Evolutionary conservation across 2,113 vertebrate genomes (phyloP).

Genomic region (Gnathonemus echidnorhynchus): DNA sequence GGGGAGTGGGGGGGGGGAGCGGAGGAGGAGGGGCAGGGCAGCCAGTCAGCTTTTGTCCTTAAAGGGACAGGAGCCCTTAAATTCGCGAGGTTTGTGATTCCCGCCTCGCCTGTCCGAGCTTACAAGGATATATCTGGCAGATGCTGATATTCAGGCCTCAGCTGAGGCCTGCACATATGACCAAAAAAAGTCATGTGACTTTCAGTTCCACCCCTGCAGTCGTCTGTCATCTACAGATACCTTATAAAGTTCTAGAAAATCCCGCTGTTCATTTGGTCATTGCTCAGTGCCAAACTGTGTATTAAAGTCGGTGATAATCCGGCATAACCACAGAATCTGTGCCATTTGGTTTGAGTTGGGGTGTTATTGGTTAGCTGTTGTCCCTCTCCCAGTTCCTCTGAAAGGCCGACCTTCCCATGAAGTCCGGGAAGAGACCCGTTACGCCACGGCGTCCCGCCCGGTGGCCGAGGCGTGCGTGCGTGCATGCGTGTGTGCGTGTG

Average conservation of each 20-base stretch:
- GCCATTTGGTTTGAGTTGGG: neutral
- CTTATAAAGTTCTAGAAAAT: neutral
- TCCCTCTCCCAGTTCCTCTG: neutral
- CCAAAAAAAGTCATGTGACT: neutral
- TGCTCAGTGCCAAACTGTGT: neutral
- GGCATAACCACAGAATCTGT: neutral
- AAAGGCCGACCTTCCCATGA: constrained; percentile 20
- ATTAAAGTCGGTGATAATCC: neutral
- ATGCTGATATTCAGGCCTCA: neutral
- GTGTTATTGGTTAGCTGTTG: neutral
- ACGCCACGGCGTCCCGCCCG: neutral
- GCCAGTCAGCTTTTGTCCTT: constrained; percentile 36
- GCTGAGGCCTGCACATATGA: neutral
- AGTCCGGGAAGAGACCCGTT: neutral
- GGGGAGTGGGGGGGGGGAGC: neutral
- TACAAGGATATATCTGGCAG: neutral
- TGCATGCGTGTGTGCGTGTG: constrained; percentile 12
- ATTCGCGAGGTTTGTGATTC: neutral
- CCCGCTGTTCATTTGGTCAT: neutral
- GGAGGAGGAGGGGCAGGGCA: neutral
- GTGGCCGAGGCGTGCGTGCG: neutral
- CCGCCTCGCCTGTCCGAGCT: neutral
- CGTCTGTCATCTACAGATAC: neutral
- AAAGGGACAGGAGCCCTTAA: constrained; percentile 35
- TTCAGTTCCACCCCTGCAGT: neutral